Evolutionary conservation across 2,113 vertebrate genomes (phyloP), one percentile per base, ranked within the genome.

Genomic region (Atherinomorus stipes): DNA sequence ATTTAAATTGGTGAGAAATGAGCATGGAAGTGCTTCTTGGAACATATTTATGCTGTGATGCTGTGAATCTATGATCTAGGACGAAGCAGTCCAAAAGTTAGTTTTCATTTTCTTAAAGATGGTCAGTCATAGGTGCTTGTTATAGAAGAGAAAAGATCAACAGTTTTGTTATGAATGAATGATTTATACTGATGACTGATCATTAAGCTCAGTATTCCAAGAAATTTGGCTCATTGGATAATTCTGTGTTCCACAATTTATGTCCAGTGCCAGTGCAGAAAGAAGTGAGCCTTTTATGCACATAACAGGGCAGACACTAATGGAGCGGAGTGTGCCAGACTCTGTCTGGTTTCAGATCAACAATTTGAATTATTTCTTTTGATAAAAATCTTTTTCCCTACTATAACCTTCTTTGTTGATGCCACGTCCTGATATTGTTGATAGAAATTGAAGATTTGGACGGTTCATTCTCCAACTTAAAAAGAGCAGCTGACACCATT

Each of bases 1-100:
- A 88, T 87, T 84, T 89, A 89, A 88, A 89, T 83, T 21, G 64
- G 50, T 54, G 54, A 65, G 68, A 76, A 84, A 85, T 80, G 84
- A 88, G 85, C 15, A 7, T 0, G 11, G 40, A 4, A 15, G 40
- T 16, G 13, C 15, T 42, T 42, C 15, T 13, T 42, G 2, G 34
- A 1, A 21, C 37, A 63, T 69, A 74, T 23, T 56, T 73, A 74
- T 78, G 63, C 78, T 72, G 65, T 53, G 22, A 53, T 7, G 66
- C 65, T 51, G 52, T 11, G 52, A 74, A 76, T 68, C 61, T 44
- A 68, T 69, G 66, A 61, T 69, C 25, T 58, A 2, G n/a, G 54
- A 53, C 21, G n/a, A 12, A 61, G 45, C 7, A 13, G 56, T 22
- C 22, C 13, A 52, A 81, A 71, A 65, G 34, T 23, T 50, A 21